phyloP scores from a whole-genome alignment of 2,113 vertebrate species.

The Podarcis cretensis region DNA sequence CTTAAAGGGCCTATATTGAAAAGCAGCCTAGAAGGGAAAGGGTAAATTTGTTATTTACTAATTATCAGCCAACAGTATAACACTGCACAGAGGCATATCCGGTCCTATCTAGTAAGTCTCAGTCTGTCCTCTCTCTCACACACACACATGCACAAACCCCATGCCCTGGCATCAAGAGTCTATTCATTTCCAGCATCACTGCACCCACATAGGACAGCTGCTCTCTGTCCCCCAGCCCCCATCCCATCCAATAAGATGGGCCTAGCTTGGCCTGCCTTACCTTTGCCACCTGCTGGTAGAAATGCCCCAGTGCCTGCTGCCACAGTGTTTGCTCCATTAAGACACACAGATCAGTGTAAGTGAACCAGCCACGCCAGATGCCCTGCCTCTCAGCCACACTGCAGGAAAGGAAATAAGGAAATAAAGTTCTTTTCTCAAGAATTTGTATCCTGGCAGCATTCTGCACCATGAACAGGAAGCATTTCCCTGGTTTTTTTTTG shows the following conservation, averaged over 20 bases:
- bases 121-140: not conserved
- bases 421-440: not conserved
- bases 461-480: not conserved
- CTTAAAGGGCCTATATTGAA: not conserved
- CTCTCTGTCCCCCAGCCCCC: not conserved
- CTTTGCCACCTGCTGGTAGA: constrained; percentile 92
- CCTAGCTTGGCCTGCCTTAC: constrained; percentile 65
- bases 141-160: too few relatives aligned
- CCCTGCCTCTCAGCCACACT: constrained; percentile 94
- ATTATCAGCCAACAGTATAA: not conserved
- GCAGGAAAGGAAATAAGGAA: not conserved
- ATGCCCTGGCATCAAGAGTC: too few relatives aligned
- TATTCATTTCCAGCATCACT: not conserved
- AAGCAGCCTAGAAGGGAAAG: not conserved
- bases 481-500: too few relatives aligned
- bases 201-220: not conserved
- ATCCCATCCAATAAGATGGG: fast-evolving
- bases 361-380: constrained; percentile 93
- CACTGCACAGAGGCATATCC: not conserved
- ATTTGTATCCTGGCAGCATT: not conserved
- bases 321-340: constrained; percentile 91
- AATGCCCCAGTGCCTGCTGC: constrained; percentile 84
- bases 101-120: not conserved
- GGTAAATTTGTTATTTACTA: too few relatives aligned
- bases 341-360: constrained; percentile 95